Evolutionary conservation across 2,888 invertebrate genomes (phyloP), one percentile per base, ranked within the genome.

Genomic region (Hirtodrosophila trivittata): DNA sequence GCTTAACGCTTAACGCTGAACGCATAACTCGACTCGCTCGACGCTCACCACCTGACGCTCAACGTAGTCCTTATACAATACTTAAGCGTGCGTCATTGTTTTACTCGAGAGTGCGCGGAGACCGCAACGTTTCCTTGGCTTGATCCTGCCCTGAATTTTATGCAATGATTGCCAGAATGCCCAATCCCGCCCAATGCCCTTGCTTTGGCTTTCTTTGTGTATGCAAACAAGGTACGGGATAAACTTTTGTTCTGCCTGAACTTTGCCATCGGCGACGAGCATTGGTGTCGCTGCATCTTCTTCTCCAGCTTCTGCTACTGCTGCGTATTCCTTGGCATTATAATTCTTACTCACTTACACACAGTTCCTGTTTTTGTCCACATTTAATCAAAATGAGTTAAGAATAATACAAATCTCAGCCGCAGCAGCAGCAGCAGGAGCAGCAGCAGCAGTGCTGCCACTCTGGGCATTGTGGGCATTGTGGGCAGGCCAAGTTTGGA

Each of bases 161-260:
- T 70, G 71, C 70, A 71, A 63, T 62, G 62, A 32, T 55, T 60
- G 46, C 28, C 59, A 41, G 42, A 18, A 30, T 12, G 14, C 51
- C 28, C 28, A 32, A 46, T 33, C 16, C 18, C 21, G 13, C 30
- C n/a, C 25, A 30, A 30, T 9, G 43, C 9, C 16, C 13, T 18
- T 28, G 25, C 12, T 49, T 43, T 10, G 21, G 39, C 35, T 62
- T 63, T 41, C 70, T 64, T 81, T 83, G 72, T 83, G 66, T 65
- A 65, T 59, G 70, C 71, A 72, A 85, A 85, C 83, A 85, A 85
- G 73, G 87, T 72, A 63, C 56, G 83, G 78, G 77, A 77, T 85
- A 81, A 85, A 87, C 86, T 87, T 85, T 87, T 85, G 75, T 85
- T 78, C 69, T 51, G 74, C 42, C 65, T 81, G 85, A 85, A 85